Percentiles rank a stretch among this genome's conserved stretches.
Evolutionary conservation across 2,113 vertebrate genomes (phyloP).

Genomic region (Henicopernis longicauda): DNA sequence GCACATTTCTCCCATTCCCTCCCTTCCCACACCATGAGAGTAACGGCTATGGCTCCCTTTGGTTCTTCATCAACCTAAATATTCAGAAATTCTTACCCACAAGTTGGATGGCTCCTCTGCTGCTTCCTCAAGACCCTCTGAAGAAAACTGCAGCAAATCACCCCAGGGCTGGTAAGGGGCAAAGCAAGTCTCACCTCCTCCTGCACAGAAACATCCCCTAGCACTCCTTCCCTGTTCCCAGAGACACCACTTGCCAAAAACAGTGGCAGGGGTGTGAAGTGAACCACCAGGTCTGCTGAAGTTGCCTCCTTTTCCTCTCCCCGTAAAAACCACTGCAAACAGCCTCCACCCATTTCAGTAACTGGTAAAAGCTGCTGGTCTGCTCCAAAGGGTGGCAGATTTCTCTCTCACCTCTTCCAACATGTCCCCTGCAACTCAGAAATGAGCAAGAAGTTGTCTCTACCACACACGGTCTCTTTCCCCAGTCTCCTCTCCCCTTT

Average conservation of each 20-base stretch:
- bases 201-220: neutral
- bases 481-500: neutral
- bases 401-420: neutral
- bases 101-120: neutral
- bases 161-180: no score
- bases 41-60: neutral
- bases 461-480: neutral
- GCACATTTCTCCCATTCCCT: neutral
- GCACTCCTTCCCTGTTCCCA: neutral
- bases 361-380: neutral
- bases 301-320: neutral
- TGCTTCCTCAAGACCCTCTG: neutral
- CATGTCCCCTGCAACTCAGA: neutral
- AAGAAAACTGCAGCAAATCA: neutral
- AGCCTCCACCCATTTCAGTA: neutral
- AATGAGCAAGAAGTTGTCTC: neutral
- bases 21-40: neutral
- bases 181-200: neutral
- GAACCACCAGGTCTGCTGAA: neutral
- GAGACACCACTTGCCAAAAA: neutral
- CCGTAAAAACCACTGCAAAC: neutral
- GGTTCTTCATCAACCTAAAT: neutral
- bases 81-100: neutral
- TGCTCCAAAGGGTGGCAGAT: neutral
- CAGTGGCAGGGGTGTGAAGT: neutral